phyloP scores from a whole-genome alignment of 2,888 invertebrate genomes.

The Scaptomyza reducta region DNA sequence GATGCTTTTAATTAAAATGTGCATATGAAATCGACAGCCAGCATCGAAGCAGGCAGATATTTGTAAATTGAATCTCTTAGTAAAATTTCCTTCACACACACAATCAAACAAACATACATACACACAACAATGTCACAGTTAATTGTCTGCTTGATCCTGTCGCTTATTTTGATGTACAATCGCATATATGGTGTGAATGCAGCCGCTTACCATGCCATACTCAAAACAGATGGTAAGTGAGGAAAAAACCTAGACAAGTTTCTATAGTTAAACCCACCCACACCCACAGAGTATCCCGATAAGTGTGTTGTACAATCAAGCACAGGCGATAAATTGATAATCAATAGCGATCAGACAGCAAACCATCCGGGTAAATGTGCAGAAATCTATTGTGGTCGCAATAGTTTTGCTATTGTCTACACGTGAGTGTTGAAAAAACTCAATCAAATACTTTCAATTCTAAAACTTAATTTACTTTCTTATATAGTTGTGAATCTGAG shows the following conservation, averaged over 20 bases:
- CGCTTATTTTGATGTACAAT: conserved; percentile 10
- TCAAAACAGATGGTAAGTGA: conserved; percentile 27
- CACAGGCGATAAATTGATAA: not conserved
- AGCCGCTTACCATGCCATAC: conserved; percentile 22
- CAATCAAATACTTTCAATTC: not conserved
- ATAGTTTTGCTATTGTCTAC: conserved; percentile 61
- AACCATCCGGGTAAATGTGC: conserved; percentile 54
- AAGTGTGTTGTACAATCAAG: conserved; percentile 42
- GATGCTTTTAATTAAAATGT: conserved; percentile 69
- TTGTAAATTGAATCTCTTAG: conserved; percentile 56
- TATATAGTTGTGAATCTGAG: conserved; percentile 26
- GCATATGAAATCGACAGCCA: conserved; percentile 54
- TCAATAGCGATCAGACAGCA: conserved; percentile 19
- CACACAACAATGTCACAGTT: conserved; percentile 38
- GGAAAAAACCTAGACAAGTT: not conserved
- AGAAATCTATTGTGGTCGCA: conserved; percentile 47
- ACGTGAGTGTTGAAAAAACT: conserved; percentile 22
- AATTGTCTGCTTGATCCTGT: conserved; percentile 14
- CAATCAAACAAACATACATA: conserved; percentile 3
- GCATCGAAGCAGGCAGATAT: conserved; percentile 44
- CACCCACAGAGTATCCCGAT: conserved; percentile 29
- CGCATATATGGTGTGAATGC: not conserved
- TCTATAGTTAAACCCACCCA: too few species aligned
- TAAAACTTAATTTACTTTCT: too few species aligned
- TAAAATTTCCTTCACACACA: conserved; percentile 49